Percentiles rank a stretch among this genome's conserved stretches.
Conservation (phyloP, 2,888 invertebrate genomes). For the Eupelmus urozonus region DNA sequence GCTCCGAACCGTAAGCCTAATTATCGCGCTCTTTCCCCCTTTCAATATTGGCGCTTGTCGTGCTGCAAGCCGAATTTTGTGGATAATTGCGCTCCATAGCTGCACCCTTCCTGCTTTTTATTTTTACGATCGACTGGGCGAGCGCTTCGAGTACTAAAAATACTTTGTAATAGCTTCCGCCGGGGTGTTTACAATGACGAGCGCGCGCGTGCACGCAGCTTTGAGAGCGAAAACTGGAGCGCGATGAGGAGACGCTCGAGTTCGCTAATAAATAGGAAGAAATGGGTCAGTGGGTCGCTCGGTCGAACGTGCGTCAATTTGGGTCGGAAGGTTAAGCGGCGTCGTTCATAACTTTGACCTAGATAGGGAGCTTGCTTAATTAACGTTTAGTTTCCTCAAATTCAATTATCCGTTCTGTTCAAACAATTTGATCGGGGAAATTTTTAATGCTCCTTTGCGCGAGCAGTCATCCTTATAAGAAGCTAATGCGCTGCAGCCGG, state of each 20-base stretch:
- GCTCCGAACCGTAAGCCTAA: conserved; percentile 51
- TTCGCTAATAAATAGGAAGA: not conserved
- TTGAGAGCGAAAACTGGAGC: no score
- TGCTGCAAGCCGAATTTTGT: conserved; percentile 1
- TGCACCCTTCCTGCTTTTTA: not conserved
- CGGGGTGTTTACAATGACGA: no score
- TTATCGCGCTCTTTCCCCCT: conserved; percentile 30
- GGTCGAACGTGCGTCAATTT: conserved; percentile 3
- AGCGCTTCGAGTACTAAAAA: no score
- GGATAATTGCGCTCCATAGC: conserved; percentile 11
- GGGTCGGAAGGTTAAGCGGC: not conserved
- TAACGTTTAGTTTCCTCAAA: no score
- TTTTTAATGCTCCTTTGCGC: no score
- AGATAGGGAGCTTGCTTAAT: no score
- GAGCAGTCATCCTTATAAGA: not conserved
- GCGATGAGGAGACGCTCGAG: not conserved
- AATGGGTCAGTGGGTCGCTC: conserved; percentile 7
- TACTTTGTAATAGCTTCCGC: no score
- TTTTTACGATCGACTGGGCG: no score
- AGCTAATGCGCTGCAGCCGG: no score
- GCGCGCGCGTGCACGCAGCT: no score
- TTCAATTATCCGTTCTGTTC: no score
- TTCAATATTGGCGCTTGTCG: conserved; percentile 8
- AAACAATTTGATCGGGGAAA: no score
- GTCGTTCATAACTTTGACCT: not conserved